These are phyloP conservation scores for Marisa cornuarietis DNA, from an alignment of 1,140 invertebrate genomes.

Conservation along the genomic window DNA sequence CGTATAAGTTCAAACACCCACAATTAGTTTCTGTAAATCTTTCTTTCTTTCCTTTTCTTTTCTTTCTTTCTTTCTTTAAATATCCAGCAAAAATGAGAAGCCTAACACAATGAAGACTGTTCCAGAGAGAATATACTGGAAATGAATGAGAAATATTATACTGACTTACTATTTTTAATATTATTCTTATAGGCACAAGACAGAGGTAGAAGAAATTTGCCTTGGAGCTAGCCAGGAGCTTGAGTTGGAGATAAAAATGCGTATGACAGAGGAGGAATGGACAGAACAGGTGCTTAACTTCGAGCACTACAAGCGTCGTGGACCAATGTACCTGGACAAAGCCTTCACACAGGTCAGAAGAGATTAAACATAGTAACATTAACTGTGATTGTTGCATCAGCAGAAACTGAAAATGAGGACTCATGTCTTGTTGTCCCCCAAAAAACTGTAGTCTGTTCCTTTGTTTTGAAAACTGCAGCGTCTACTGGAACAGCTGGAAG, in stretches of 20 bases:
- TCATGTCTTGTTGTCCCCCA: background rate
- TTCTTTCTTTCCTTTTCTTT: background rate
- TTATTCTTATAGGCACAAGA: constrained; percentile 51
- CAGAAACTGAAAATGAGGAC: background rate
- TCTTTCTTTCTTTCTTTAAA: too few species aligned
- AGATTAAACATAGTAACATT: background rate
- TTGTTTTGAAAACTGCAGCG: constrained; percentile 22
- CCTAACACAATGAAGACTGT: too few species aligned
- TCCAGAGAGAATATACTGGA: background rate
- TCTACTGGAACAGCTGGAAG: constrained; percentile 65
- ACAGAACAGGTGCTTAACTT: constrained; percentile 67
- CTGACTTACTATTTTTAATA: background rate
- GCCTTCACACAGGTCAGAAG: constrained; percentile 51
- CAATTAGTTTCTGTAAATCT: background rate
- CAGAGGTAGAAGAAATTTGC: constrained; percentile 65
- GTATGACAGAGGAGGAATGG: constrained; percentile 66
- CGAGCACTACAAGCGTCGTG: constrained; percentile 64
- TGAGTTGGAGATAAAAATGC: constrained; percentile 65
- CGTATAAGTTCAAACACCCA: background rate
- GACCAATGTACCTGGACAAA: constrained; percentile 65
- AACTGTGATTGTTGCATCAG: background rate
- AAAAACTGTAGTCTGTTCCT: background rate
- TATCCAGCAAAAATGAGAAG: too few species aligned
- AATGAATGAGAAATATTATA: background rate
- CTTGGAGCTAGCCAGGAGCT: constrained; percentile 62